phyloP scores from a whole-genome alignment of 2,113 vertebrate species.

The Chunga burmeisteri region DNA sequence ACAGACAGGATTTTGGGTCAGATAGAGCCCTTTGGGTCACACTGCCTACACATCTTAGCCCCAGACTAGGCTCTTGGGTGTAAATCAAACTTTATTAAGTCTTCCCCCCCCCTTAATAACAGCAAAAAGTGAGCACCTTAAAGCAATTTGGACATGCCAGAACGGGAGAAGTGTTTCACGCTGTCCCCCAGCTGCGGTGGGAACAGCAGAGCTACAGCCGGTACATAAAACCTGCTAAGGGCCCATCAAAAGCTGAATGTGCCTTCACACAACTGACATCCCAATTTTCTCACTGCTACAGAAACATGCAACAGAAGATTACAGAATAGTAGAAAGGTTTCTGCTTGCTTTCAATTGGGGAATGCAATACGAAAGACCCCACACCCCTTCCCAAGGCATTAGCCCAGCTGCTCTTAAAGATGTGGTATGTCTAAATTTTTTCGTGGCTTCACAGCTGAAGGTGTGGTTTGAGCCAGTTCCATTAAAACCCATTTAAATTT shows the following conservation, averaged over 20 bases:
- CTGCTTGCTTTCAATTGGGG: background rate
- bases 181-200: background rate
- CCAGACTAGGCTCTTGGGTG: background rate
- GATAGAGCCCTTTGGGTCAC: background rate
- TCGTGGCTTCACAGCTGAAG: background rate
- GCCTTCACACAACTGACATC: background rate
- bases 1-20: background rate
- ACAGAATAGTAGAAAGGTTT: background rate
- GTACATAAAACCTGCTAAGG: background rate
- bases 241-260: background rate
- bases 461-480: background rate
- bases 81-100: background rate
- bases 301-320: background rate
- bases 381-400: background rate
- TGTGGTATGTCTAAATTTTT: fast-evolving
- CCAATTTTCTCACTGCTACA: background rate
- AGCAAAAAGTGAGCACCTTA: background rate
- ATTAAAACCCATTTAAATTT: background rate
- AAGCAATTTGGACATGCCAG: background rate
- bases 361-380: background rate
- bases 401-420: background rate
- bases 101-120: background rate
- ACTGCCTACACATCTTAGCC: background rate
- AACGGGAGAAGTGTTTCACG: background rate
- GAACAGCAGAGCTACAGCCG: background rate